Percentiles rank a stretch among this genome's conserved stretches.
Evolutionary conservation across 2,113 vertebrate genomes (phyloP).

Genomic region (Vulpes lagopus): DNA sequence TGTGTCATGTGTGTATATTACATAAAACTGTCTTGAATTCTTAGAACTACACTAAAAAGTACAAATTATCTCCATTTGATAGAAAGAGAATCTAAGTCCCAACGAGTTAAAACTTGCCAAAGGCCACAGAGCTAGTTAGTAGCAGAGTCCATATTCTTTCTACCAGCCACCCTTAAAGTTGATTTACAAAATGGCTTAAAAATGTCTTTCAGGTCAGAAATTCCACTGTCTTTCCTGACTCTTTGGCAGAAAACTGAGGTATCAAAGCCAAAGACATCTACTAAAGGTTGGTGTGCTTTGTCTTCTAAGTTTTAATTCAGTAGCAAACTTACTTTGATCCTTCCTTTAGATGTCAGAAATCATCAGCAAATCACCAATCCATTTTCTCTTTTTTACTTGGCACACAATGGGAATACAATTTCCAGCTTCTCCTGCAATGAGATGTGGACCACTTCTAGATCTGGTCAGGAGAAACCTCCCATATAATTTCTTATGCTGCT

Average conservation of each 20-base stretch:
- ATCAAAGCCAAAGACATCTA: not conserved
- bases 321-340: not conserved
- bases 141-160: not conserved
- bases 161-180: not conserved
- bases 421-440: not conserved
- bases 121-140: not conserved
- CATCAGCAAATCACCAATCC: not conserved
- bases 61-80: not conserved
- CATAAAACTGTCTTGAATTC: not conserved
- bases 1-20: not conserved
- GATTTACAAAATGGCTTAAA: constrained; percentile 10
- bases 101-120: constrained; percentile 13
- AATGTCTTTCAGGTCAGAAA: not conserved
- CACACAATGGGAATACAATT: not conserved
- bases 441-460: not conserved
- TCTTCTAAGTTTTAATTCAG: not conserved
- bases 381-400: not conserved
- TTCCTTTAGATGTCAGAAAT: not conserved
- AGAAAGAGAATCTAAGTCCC: not conserved
- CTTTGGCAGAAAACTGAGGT: not conserved
- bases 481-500: not conserved
- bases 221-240: not conserved
- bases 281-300: not conserved
- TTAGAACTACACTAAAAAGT: not conserved
- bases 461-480: not conserved